Base-by-base conservation (phyloP, 1,140 invertebrate species). In the Subanguina moxae region DNA sequence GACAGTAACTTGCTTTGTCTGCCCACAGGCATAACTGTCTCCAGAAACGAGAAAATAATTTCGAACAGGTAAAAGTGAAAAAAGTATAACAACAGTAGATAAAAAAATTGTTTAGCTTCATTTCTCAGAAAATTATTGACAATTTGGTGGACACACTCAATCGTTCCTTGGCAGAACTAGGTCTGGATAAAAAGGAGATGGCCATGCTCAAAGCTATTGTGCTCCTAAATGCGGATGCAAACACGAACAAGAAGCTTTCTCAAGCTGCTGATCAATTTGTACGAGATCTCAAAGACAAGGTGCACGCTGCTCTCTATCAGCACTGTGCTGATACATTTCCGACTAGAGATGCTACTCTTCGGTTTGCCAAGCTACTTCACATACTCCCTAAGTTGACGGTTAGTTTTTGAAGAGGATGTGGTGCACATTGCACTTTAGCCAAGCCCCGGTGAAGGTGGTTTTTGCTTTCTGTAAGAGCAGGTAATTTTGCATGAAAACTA, bases 361-460 rank as follows among this genome's bases (percentile, higher is more conserved):
- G 77, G 27, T 77, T 79, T 64, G 69, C 77, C 13, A 71, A 74
- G 45, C 64, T 79, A 9, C 58, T 80, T 15, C 78, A 81, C 57
- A 65, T 78, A 25, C 66, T 78, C 38, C 73, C 76, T 45, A 78
- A 78, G 62, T 46, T 78, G 57, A 65, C 72, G 30, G 76, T 78
- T 52, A 73, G 67, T 63, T 62, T n/a, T n/a, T n/a, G n/a, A 23
- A 15, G 11, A 21, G 42, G 0, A 27, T 45, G 15, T 42, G 38
- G 23, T 42, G 25, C 17, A 13, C 30, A 3, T 11, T 48, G 21
- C 11, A 32, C 25, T 30, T 66, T 66, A 52, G 19, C 17, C 52
- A n/a, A 30, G 1, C n/a, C n/a, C n/a, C n/a, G n/a, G n/a, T n/a
- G n/a, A n/a, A n/a, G n/a, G n/a, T n/a, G n/a, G n/a, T n/a, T n/a